Evolutionary conservation across 2,113 vertebrate species (phyloP), one percentile per base, ranked within the genome.

Genomic region (Upupa epops): DNA sequence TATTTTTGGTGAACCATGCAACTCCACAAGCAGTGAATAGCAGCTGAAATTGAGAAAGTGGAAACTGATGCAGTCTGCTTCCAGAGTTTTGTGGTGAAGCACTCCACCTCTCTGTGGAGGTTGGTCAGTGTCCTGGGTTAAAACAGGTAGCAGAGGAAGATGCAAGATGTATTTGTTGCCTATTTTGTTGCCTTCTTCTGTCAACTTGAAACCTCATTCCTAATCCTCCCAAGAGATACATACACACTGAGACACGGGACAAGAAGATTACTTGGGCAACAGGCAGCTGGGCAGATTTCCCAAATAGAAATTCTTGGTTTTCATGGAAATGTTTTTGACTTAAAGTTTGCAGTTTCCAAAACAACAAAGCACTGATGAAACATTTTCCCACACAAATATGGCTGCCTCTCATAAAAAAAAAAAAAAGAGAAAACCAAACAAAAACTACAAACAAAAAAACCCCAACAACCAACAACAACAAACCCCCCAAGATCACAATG

Each of bases 271-370:
- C 26, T 69, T 80, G 32, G 64, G 42, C 48, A 93, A 88, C 12
- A 70, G 8, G 42, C 64, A 71, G 7, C 19, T 79, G n/a, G 75
- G 82, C 64, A 88, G 17, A 15, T 46, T 92, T 95, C 80, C 79
- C 56, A 64, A 88, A 40, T 1, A 80, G 22, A 91, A 92, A 85
- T 45, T 66, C 51, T 77, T 88, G 25, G 6, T 28, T 77, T 87
- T 78, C n/a, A 40, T 83, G 54, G 72, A 90, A 91, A 68, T 36
- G 15, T 54, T 88, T 94, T 93, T 88, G 17, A 75, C 16, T 72
- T 15, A 78, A 91, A 84, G 60, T 71, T 88, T 88, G 91, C 17
- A 3, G n/a, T 74, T 96, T 94, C 83, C 66, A 88, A 77, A 96
- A 86, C 60, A 95, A 63, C 24, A 78, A 32, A 80, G 21, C 34